Evolutionary conservation across 2,113 vertebrate species (phyloP).

Genomic region (Apteryx owenii): DNA sequence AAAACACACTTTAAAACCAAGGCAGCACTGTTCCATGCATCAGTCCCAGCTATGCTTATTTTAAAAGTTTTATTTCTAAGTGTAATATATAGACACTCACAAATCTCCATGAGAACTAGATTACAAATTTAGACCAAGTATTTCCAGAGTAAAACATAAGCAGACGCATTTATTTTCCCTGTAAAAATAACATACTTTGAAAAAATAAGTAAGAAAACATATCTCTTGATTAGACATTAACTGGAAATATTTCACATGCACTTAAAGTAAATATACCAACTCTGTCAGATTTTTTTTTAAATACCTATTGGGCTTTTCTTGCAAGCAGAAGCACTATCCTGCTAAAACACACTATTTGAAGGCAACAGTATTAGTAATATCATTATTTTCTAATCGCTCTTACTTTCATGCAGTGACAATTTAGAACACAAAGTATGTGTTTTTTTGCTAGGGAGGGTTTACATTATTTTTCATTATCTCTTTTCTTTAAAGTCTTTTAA

Average conservation of each 20-base stretch:
- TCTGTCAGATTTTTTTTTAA: neutral
- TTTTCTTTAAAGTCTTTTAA: neutral
- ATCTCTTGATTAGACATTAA: neutral
- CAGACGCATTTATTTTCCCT: conserved; percentile 28
- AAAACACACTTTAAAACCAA: conserved; percentile 44
- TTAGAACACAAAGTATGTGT: neutral
- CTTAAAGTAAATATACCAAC: neutral
- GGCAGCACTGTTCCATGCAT: conserved; percentile 45
- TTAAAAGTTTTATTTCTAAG: conserved; percentile 37
- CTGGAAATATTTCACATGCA: neutral
- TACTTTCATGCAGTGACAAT: neutral
- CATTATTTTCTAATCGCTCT: neutral
- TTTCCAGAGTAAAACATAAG: conserved; percentile 38
- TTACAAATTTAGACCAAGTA: conserved; percentile 48
- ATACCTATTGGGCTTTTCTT: neutral
- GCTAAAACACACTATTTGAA: neutral
- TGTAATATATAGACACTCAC: conserved; percentile 11
- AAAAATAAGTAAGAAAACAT: neutral
- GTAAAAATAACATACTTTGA: neutral
- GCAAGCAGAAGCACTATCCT: neutral
- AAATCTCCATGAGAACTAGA: conserved; percentile 9
- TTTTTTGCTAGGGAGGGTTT: neutral
- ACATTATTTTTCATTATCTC: neutral
- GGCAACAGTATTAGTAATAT: neutral
- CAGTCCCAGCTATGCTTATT: neutral